phyloP scores from a whole-genome alignment of 2,888 invertebrate species.

The Morpho achilles region DNA sequence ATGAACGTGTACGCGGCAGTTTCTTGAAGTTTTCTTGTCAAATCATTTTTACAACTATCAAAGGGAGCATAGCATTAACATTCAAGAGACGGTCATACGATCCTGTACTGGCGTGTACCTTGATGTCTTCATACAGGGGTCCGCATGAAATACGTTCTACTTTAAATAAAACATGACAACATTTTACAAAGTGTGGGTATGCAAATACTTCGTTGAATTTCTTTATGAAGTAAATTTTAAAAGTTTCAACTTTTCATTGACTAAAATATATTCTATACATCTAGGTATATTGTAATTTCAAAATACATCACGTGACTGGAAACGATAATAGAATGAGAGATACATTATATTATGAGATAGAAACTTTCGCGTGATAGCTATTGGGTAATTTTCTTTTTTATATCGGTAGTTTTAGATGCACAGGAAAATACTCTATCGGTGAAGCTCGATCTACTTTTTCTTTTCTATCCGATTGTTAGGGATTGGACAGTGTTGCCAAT shows the following conservation, averaged over 20 bases:
- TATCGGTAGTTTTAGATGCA: too few relatives aligned
- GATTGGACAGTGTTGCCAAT: too few relatives aligned
- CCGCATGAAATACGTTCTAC: slow-evolving; percentile 39
- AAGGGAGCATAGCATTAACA: slow-evolving; percentile 68
- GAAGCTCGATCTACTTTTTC: too few relatives aligned
- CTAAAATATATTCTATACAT: background rate
- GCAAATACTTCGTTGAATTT: slow-evolving; percentile 27
- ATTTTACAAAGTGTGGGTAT: slow-evolving; percentile 45
- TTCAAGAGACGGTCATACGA: slow-evolving; percentile 63
- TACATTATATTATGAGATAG: too few relatives aligned
- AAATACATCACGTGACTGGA: too few relatives aligned
- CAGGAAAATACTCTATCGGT: too few relatives aligned
- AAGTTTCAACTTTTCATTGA: slow-evolving; percentile 3
- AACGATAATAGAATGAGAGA: too few relatives aligned
- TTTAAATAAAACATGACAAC: slow-evolving; percentile 52
- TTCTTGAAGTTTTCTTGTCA: slow-evolving; percentile 41
- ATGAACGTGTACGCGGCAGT: slow-evolving; percentile 31
- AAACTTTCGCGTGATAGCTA: too few relatives aligned
- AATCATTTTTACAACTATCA: slow-evolving; percentile 71
- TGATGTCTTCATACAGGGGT: slow-evolving; percentile 38
- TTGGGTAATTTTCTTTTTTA: too few relatives aligned
- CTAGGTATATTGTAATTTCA: too few relatives aligned
- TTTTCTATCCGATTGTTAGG: too few relatives aligned
- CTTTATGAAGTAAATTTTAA: slow-evolving; percentile 3
- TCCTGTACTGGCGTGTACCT: slow-evolving; percentile 56